phyloP scores from a whole-genome alignment of 1,140 invertebrate genomes.

The Leptinotarsa undecemlineata region DNA sequence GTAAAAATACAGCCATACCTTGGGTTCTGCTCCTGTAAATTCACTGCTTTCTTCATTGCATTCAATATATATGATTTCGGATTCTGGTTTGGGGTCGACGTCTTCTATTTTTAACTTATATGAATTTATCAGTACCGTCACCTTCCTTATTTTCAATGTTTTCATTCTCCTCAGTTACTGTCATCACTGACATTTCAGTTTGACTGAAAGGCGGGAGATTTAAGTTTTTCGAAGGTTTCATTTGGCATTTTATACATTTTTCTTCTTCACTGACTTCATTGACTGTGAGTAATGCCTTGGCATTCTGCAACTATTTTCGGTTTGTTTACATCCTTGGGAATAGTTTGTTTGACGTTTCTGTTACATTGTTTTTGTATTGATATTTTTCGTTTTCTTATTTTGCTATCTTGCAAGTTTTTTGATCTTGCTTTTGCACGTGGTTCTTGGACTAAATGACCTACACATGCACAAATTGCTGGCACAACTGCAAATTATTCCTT shows the following conservation, averaged over 20 bases:
- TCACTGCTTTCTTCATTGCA: not conserved
- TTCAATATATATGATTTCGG: not conserved
- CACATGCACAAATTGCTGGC: no score
- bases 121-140: not conserved
- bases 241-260: not conserved
- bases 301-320: not conserved
- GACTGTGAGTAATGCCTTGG: slow-evolving; percentile 1
- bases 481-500: no score
- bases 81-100: not conserved
- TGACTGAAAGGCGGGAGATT: not conserved
- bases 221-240: not conserved
- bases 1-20: not conserved
- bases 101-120: not conserved
- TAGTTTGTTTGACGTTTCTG: not conserved
- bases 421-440: no score
- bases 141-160: not conserved
- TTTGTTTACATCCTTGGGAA: not conserved
- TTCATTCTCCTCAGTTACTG: not conserved
- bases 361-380: not conserved
- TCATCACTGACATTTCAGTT: not conserved
- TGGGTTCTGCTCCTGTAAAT: not conserved
- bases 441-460: no score
- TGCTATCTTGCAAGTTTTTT: no score
- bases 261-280: slow-evolving; percentile 6
- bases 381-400: not conserved